Evolutionary conservation across 2,888 invertebrate species (phyloP), one percentile per base, ranked within the genome.

Genomic region (Trachelus stipa): DNA sequence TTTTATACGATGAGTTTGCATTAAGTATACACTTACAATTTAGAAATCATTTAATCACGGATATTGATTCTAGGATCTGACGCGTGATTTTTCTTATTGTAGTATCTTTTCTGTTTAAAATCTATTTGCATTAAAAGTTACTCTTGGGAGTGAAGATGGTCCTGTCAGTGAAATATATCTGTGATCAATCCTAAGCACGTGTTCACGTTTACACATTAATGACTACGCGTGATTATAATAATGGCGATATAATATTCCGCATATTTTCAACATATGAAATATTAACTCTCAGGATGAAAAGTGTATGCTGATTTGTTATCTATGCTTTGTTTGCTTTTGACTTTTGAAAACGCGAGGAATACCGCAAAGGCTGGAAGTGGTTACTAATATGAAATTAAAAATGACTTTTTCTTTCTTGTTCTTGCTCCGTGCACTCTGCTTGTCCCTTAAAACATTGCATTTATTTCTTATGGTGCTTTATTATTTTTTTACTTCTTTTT

Each of bases 361-460:
- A 31, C 40, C 74, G 37, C 37, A 35, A 75, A 77, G 74, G 75
- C 77, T 76, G 73, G n/a, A 76, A 73, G 56, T 73, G 33, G 56
- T 73, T 69, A 69, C 37, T 69, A 30, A n/a, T 30, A 2, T 31
- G 31, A 77, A 12, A 73, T 34, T 34, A n/a, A 31, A 73, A 34
- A 73, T 23, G 34, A 35, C 73, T 68, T 31, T 77, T 12, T 69
- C 15, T 68, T 34, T 68, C 56, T 56, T 23, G 2, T 56, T 56
- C 40, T 56, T 9, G 40, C 15, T 56, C 9, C 23, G 9, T 56
- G 56, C 56, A 56, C 56, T 56, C 23, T 23, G 23, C 9, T 56
- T 56, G 23, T 35, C 15, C 56, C 23, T 15, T 56, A 56, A 56
- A 56, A 2, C 56, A 56, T 56, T 56, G 56, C 56, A 23, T 56